Percentiles rank a stretch among this genome's conserved stretches.
Conservation (phyloP, 2,113 vertebrate genomes). For the Chlamydotis undulata region DNA sequence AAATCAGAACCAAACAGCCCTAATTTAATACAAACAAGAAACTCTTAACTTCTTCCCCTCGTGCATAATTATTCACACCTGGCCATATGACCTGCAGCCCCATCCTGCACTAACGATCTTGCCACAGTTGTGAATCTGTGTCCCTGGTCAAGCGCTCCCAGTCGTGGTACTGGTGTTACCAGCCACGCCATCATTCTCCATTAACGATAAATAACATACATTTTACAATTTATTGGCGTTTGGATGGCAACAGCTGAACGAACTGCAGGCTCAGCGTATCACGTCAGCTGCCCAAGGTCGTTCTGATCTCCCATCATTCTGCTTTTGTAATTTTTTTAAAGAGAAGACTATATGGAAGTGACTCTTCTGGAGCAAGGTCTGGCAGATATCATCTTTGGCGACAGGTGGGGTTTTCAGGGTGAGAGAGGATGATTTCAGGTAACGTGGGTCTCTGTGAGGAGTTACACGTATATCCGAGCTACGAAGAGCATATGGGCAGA, state of each 20-base stretch:
- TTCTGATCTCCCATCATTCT: background rate
- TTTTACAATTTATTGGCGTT: background rate
- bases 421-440: background rate
- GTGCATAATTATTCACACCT: background rate
- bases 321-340: background rate
- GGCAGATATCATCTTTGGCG: background rate
- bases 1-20: constrained; percentile 14
- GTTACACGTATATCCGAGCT: background rate
- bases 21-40: background rate
- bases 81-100: background rate
- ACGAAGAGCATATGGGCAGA: background rate
- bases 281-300: background rate
- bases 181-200: background rate
- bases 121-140: background rate
- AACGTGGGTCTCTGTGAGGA: background rate
- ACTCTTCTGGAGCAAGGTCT: background rate
- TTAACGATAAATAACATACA: accelerated
- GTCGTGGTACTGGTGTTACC: background rate
- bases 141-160: background rate
- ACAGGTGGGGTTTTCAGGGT: background rate
- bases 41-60: background rate
- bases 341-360: background rate
- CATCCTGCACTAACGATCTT: background rate
- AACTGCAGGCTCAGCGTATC: background rate
- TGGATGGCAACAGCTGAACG: background rate